Evolutionary conservation across 2,888 invertebrate genomes (phyloP).

Genomic region (Drosophila vallismaia): DNA sequence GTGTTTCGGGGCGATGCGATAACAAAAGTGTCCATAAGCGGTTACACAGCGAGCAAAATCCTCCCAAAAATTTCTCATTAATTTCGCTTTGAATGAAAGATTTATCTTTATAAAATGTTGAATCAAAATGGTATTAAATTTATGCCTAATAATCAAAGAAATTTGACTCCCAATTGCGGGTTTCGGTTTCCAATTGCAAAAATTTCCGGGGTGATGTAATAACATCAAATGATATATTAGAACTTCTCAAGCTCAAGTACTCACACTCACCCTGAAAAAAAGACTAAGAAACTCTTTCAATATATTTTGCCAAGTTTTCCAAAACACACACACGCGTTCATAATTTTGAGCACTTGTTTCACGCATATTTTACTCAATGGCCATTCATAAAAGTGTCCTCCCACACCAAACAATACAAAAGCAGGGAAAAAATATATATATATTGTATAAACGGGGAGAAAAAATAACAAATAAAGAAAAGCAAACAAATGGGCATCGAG

Average conservation of each 20-base stretch:
- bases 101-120: background rate
- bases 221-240: slow-evolving; percentile 20
- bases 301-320: slow-evolving; percentile 31
- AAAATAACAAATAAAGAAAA: slow-evolving; percentile 64
- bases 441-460: too few species aligned
- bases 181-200: background rate
- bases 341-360: slow-evolving; percentile 65
- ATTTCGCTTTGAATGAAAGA: slow-evolving; percentile 3
- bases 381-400: slow-evolving; percentile 55
- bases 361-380: slow-evolving; percentile 68
- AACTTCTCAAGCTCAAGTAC: background rate
- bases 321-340: slow-evolving; percentile 26
- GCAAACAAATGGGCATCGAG: slow-evolving; percentile 73
- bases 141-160: background rate
- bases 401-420: slow-evolving; percentile 1
- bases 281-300: slow-evolving; percentile 43
- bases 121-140: background rate
- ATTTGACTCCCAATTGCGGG: background rate
- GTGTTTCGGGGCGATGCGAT: slow-evolving; percentile 50
- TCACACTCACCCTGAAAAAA: background rate
- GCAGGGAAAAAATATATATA: background rate
- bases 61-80: slow-evolving; percentile 15
- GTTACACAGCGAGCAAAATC: slow-evolving; percentile 10
- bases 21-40: slow-evolving; percentile 43
- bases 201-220: background rate